phyloP scores from a whole-genome alignment of 2,888 invertebrate genomes.

The Micoletzkya japonica region DNA sequence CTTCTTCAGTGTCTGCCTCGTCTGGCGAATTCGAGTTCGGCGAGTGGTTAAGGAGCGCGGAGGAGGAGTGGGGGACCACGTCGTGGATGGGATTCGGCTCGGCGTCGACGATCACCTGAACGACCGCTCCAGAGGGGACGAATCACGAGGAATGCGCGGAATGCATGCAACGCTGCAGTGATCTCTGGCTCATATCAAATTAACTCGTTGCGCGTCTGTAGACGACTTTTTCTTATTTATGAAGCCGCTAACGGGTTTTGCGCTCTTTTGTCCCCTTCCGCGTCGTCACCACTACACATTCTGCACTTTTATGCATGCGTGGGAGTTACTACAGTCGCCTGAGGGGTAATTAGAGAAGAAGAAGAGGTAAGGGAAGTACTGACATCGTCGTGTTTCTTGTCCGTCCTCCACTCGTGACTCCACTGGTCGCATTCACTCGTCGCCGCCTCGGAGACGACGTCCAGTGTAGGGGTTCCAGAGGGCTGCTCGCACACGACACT shows the following conservation, averaged over 20 bases:
- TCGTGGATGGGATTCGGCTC: slow-evolving; percentile 58
- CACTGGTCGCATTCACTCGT: slow-evolving; percentile 28
- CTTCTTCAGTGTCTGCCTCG: slow-evolving; percentile 38
- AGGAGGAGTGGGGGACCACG: slow-evolving; percentile 37
- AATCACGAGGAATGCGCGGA: no score
- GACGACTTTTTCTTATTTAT: no score
- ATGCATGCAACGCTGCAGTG: no score
- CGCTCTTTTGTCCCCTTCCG: no score
- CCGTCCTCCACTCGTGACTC: slow-evolving; percentile 18
- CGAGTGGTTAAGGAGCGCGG: slow-evolving; percentile 45
- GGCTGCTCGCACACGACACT: slow-evolving; percentile 21
- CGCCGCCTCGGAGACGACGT: slow-evolving; percentile 23
- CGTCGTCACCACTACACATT: no score
- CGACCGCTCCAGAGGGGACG: no score
- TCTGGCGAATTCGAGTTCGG: slow-evolving; percentile 48
- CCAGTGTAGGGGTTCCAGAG: neutral
- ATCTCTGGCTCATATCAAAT: no score
- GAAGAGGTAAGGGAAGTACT: neutral
- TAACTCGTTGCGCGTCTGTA: no score
- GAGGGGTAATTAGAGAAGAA: no score
- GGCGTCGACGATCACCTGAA: slow-evolving; percentile 48
- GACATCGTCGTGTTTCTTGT: slow-evolving; percentile 6
- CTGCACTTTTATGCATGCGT: no score
- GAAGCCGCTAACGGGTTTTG: no score
- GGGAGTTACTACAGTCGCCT: no score